phyloP scores from a whole-genome alignment of 2,888 invertebrate genomes.

The Caenorhabditis becei region DNA sequence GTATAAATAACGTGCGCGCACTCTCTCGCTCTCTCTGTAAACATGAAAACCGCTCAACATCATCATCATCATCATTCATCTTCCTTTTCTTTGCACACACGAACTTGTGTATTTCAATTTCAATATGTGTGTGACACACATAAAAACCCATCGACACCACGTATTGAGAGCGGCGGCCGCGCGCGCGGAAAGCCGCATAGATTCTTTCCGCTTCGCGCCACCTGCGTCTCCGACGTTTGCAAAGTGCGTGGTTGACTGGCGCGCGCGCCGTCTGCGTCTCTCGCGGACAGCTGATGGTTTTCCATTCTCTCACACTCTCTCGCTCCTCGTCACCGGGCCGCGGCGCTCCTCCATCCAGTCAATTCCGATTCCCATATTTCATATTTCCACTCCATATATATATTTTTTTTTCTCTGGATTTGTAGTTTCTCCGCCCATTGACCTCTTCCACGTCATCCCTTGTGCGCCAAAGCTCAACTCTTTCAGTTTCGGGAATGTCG shows the following conservation, averaged over 20 bases:
- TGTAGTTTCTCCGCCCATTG: background rate
- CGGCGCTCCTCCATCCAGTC: slow-evolving; percentile 10
- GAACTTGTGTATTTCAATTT: background rate
- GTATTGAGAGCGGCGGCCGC: background rate
- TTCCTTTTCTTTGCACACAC: slow-evolving; percentile 1
- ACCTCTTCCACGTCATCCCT: background rate
- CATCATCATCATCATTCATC: slow-evolving; percentile 2
- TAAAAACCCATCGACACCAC: slow-evolving; percentile 7
- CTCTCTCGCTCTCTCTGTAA: slow-evolving; percentile 10
- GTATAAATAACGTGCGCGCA: slow-evolving; percentile 12
- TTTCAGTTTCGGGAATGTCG: slow-evolving; percentile 44
- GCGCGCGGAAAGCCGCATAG: slow-evolving; percentile 5
- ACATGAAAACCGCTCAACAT: background rate
- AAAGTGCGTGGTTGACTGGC: background rate
- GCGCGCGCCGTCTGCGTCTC: slow-evolving; percentile 34
- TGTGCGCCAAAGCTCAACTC: background rate
- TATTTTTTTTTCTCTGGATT: background rate
- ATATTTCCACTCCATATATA: slow-evolving; percentile 6
- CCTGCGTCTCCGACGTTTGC: slow-evolving; percentile 23
- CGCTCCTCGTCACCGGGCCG: no score
- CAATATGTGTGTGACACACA: slow-evolving; percentile 6
- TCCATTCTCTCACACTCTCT: slow-evolving; percentile 11
- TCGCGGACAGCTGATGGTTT: slow-evolving; percentile 18
- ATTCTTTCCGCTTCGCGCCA: slow-evolving; percentile 11
- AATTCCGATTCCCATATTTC: slow-evolving; percentile 37